phyloP scores from a whole-genome alignment of 1,140 invertebrate species.

The Orussus abietinus region DNA sequence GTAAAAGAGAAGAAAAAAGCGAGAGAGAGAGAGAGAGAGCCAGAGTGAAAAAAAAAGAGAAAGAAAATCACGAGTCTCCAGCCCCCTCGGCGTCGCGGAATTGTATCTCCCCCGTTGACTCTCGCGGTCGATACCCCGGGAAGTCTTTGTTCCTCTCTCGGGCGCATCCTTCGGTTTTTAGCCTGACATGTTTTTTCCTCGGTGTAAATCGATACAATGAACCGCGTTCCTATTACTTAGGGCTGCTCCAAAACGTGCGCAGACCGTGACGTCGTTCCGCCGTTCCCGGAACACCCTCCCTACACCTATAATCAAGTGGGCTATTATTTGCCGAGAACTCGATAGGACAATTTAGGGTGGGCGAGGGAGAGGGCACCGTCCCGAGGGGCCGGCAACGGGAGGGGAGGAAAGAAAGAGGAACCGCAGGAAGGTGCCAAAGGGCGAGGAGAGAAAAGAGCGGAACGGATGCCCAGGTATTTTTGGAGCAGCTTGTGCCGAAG shows the following conservation, averaged over 20 bases:
- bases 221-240: conserved; percentile 11
- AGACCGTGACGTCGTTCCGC: conserved; percentile 15
- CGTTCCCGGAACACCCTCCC: conserved; percentile 18
- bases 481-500: too few species aligned
- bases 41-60: too few species aligned
- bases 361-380: background rate
- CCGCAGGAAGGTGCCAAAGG: background rate
- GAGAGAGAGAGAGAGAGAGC: too few species aligned
- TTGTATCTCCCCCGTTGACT: too few species aligned
- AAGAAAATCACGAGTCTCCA: too few species aligned
- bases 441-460: conserved; percentile 1
- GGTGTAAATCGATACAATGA: conserved; percentile 10
- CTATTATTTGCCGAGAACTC: conserved; percentile 31
- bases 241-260: conserved; percentile 18
- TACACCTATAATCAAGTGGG: conserved; percentile 33
- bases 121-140: too few species aligned
- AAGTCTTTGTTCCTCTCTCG: too few species aligned
- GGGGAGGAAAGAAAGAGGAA: background rate
- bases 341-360: conserved; percentile 2
- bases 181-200: conserved; percentile 7
- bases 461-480: conserved; percentile 3
- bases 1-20: too few species aligned
- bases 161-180: too few species aligned
- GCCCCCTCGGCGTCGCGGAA: too few species aligned
- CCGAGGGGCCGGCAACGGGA: background rate